Percentiles rank a stretch among this genome's conserved stretches.
These are phyloP conservation scores for Temnothorax nylanderi DNA, from an alignment of 1,140 invertebrate species.

Conservation along the genomic window DNA sequence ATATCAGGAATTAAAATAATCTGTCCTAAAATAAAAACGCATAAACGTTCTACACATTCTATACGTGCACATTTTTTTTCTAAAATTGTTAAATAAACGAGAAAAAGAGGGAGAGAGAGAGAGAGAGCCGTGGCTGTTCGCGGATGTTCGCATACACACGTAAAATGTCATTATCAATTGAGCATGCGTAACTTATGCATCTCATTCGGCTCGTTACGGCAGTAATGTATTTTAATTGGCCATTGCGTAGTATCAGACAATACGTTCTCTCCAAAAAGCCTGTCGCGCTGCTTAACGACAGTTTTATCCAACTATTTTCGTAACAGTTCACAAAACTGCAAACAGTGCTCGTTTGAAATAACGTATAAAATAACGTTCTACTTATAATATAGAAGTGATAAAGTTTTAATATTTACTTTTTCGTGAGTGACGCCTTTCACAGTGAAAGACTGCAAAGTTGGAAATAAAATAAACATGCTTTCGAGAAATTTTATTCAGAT, in stretches of 20 bases:
- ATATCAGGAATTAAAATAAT: neutral
- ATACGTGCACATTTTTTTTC: neutral
- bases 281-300: neutral
- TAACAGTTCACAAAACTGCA: neutral
- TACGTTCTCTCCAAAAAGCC: slow-evolving; percentile 32
- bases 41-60: neutral
- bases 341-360: neutral
- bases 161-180: slow-evolving; percentile 74
- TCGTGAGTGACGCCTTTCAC: neutral
- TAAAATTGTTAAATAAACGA: slow-evolving; percentile 48
- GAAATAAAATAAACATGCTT: neutral
- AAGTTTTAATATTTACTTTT: neutral
- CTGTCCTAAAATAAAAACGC: neutral
- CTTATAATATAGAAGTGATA: neutral
- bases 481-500: neutral
- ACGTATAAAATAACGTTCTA: neutral
- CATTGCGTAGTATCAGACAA: slow-evolving; percentile 61
- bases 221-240: slow-evolving; percentile 84
- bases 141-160: slow-evolving; percentile 44
- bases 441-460: neutral
- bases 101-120: neutral
- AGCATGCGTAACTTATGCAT: slow-evolving; percentile 78
- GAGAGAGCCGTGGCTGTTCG: neutral
- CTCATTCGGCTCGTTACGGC: slow-evolving; percentile 83
- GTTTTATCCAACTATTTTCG: neutral